Evolutionary conservation across 2,113 vertebrate species (phyloP).

Genomic region (Plotosus lineatus): DNA sequence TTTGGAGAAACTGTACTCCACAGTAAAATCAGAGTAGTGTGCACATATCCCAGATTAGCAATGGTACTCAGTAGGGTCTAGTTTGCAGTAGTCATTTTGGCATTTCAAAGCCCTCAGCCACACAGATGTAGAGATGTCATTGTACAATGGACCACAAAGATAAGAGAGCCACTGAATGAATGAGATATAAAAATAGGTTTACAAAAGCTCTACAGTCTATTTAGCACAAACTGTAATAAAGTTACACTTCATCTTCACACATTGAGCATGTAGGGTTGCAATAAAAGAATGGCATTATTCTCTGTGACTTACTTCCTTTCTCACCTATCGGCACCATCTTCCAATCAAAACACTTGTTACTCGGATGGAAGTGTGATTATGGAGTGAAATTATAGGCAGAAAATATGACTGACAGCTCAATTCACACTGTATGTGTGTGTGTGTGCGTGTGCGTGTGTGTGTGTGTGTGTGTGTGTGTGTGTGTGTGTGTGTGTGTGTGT

Average conservation of each 20-base stretch:
- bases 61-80: neutral
- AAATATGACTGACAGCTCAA: slow-evolving; percentile 42
- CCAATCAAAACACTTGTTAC: slow-evolving; percentile 46
- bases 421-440: slow-evolving; percentile 14
- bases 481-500: neutral
- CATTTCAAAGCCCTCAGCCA: neutral
- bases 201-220: slow-evolving; percentile 43
- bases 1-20: neutral
- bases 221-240: slow-evolving; percentile 46
- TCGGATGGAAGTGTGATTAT: slow-evolving; percentile 57
- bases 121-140: neutral
- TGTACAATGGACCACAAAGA: neutral
- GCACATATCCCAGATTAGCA: neutral
- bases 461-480: neutral
- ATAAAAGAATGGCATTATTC: slow-evolving; percentile 42
- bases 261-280: slow-evolving; percentile 48
- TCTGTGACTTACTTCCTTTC: slow-evolving; percentile 57
- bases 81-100: neutral
- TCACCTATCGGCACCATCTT: slow-evolving; percentile 42
- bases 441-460: slow-evolving; percentile 1
- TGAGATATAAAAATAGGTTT: neutral
- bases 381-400: slow-evolving; percentile 46
- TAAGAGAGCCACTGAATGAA: neutral
- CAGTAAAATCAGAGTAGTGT: too few relatives aligned
- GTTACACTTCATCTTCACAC: slow-evolving; percentile 54